A percentile compares a stretch with the other conserved stretches of the same genome.
phyloP scores from a whole-genome alignment of 1,140 invertebrate genomes.

The Pissodes strobi region DNA sequence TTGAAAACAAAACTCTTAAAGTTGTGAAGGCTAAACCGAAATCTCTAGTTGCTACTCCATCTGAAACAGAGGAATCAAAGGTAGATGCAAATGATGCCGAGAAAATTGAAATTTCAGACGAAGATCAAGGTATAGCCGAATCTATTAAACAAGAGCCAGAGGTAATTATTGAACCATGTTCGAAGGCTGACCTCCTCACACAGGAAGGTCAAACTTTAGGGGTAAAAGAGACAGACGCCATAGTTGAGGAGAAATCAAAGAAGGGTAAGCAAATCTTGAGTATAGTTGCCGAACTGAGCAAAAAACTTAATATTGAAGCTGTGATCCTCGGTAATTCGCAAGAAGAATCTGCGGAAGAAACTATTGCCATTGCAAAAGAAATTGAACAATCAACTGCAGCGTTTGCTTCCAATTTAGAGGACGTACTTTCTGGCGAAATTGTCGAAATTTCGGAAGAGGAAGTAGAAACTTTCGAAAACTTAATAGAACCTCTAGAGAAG shows the following conservation, averaged over 20 bases:
- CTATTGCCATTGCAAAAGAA: not conserved
- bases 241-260: not conserved
- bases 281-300: conserved; percentile 24
- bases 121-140: too few species aligned
- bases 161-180: too few species aligned
- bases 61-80: conserved; percentile 8
- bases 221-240: not conserved
- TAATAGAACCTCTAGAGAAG: conserved; percentile 35
- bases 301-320: conserved; percentile 28
- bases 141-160: too few species aligned
- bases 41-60: too few species aligned
- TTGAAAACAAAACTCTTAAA: too few species aligned
- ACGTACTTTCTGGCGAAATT: not conserved
- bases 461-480: conserved; percentile 5
- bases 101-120: too few species aligned
- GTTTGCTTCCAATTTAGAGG: not conserved
- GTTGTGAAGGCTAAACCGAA: too few species aligned
- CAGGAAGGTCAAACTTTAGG: too few species aligned
- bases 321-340: conserved; percentile 4
- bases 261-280: conserved; percentile 25
- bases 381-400: not conserved
- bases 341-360: not conserved
- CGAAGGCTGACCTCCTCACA: too few species aligned
- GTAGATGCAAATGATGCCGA: not conserved
- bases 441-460: conserved; percentile 2